phyloP scores from a whole-genome alignment of 2,797 vertebrate genomes.

The Apodemus agrarius region DNA sequence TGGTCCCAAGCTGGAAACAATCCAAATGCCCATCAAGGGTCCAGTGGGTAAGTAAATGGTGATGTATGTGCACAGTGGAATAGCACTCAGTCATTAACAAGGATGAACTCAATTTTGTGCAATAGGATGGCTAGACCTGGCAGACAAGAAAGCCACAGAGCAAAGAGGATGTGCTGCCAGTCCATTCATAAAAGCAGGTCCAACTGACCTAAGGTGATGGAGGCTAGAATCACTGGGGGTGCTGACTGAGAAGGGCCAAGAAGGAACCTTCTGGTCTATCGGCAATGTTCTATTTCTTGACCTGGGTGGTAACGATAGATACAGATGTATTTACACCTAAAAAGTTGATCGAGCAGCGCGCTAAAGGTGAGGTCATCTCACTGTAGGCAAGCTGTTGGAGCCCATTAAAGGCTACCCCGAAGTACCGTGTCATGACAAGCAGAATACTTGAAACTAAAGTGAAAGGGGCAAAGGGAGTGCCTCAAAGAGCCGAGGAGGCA shows the following conservation, averaged over 20 bases:
- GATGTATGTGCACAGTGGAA: conserved; percentile 25
- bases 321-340: background rate
- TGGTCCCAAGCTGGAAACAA: conserved; percentile 29
- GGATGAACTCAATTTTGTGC: background rate
- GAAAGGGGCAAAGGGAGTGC: background rate
- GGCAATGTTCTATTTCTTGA: background rate
- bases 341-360: background rate
- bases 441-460: background rate
- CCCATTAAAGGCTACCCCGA: background rate
- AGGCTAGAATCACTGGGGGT: background rate
- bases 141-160: background rate
- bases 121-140: background rate
- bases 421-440: background rate
- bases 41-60: conserved; percentile 18
- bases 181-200: conserved; percentile 45
- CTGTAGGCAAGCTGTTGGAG: background rate
- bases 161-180: background rate
- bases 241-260: background rate
- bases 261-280: conserved; percentile 13
- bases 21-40: conserved; percentile 30
- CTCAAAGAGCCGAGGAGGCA: background rate
- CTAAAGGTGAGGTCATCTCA: background rate
- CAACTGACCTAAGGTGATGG: background rate
- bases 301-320: background rate
- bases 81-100: conserved; percentile 51